phyloP scores from a whole-genome alignment of 2,888 invertebrate genomes.

The Pachymerium ferrugineum region DNA sequence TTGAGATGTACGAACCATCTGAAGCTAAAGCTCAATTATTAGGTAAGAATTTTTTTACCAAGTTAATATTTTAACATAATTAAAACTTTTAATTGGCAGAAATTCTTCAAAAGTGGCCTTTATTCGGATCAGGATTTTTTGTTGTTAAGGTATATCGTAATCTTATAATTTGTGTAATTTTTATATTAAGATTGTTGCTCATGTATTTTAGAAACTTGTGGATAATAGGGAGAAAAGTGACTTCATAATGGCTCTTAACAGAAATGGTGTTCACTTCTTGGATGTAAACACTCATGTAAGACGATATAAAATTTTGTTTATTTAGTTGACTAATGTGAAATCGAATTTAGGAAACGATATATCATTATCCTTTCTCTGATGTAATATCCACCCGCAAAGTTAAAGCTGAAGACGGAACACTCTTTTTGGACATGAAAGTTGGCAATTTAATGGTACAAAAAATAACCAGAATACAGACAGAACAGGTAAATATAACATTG shows the following conservation, averaged over 20 bases:
- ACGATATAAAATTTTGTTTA: conserved; percentile 34
- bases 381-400: conserved; percentile 92
- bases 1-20: conserved; percentile 65
- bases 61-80: not conserved
- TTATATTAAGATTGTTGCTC: not conserved
- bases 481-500: conserved; percentile 50
- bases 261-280: conserved; percentile 87
- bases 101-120: conserved; percentile 86
- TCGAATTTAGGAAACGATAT: conserved; percentile 66
- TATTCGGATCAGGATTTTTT: conserved; percentile 98
- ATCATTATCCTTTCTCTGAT: conserved; percentile 90
- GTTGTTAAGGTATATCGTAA: conserved; percentile 61
- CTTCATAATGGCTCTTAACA: conserved; percentile 86
- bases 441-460: conserved; percentile 93
- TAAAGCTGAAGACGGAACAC: conserved; percentile 79
- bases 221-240: conserved; percentile 68
- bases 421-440: conserved; percentile 93
- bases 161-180: not conserved
- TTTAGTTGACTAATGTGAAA: not conserved
- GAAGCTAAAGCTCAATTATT: conserved; percentile 74
- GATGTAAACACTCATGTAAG: conserved; percentile 80
- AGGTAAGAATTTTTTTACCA: conserved; percentile 46
- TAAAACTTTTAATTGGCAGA: conserved; percentile 53
- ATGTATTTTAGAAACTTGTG: conserved; percentile 39
- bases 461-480: conserved; percentile 90